Base-by-base conservation (phyloP, 2,113 vertebrate genomes). In the Myiozetetes cayanensis region DNA sequence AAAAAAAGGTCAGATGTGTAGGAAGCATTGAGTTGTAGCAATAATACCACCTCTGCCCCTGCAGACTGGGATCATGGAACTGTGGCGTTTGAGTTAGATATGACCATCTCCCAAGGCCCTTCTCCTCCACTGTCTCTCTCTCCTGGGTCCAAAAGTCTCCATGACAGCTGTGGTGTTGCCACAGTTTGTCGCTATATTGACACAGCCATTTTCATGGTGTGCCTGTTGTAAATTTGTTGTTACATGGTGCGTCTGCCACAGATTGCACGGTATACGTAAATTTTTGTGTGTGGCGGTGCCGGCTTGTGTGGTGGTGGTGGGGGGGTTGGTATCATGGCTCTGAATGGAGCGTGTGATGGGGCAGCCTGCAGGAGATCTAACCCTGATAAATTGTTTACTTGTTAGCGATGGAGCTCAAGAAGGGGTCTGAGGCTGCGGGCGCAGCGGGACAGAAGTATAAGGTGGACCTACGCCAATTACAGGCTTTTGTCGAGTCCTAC, bases 341-440 rank as follows among this genome's bases (percentile, higher is more conserved):
- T 97, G 98, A 98, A 98, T 98, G 97, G 97, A 97, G 98, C 90
- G 95, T 98, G 98, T 96, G 97, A 98, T 98, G 97, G 97, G 97
- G 97, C 97, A 97, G 96, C 96, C 98, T 91, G 97, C 97, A 97
- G 97, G 97, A 98, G 98, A 98, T 97, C 97, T 98, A 98, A 98
- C 98, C 98, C 98, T 98, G 98, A 98, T 98, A 98, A 98, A 98
- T 98, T 98, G 98, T 98, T 98, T 98, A 98, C 98, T 98, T 98
- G 98, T 99, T 98, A 98, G 98, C 65, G 37, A 97, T 98, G 97
- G 97, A 97, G 97, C 97, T 97, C 97, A 94, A 97, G 97, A 97
- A 96, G 95, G 94, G 96, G 96, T 97, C 71, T 55, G 95, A 94
- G 98, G 96, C 98, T 97, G 93, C 83, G 53, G 95, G 94, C 98